Percentiles rank a stretch among this genome's conserved stretches.
These are phyloP conservation scores for Pseudochaenichthys georgianus DNA, from an alignment of 2,797 vertebrate genomes.

Conservation along the genomic window DNA sequence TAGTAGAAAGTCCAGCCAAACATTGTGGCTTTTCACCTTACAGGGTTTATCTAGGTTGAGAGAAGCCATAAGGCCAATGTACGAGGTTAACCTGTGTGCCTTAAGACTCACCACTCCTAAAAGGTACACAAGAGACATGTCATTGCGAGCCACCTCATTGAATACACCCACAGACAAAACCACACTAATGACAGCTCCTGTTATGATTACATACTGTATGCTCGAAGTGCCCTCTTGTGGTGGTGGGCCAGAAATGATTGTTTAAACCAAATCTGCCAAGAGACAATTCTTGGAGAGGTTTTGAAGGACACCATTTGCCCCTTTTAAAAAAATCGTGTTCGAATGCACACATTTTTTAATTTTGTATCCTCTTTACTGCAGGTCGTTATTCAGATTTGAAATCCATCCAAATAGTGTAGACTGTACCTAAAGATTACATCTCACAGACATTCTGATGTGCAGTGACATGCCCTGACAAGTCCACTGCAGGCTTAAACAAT, in stretches of 20 bases:
- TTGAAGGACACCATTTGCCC: slow-evolving; percentile 4
- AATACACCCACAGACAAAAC: slow-evolving; percentile 20
- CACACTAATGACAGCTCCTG: slow-evolving; percentile 45
- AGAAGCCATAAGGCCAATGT: slow-evolving; percentile 86
- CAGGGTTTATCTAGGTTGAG: slow-evolving; percentile 83
- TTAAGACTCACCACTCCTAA: slow-evolving; percentile 18
- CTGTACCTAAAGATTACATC: slow-evolving; percentile 3
- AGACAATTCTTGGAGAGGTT: neutral
- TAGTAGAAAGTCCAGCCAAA: slow-evolving; percentile 83
- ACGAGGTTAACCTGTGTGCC: slow-evolving; percentile 77
- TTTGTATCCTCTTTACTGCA: too few species aligned
- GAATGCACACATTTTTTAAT: neutral
- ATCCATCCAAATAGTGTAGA: slow-evolving; percentile 87
- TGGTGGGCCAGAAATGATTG: slow-evolving; percentile 27
- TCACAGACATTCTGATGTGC: slow-evolving; percentile 18
- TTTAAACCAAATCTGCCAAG: slow-evolving; percentile 36
- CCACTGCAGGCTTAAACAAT: slow-evolving; percentile 48
- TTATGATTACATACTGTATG: slow-evolving; percentile 43
- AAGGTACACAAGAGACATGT: slow-evolving; percentile 18
- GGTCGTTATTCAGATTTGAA: slow-evolving; percentile 77
- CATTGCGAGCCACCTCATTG: slow-evolving; percentile 12
- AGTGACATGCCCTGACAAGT: slow-evolving; percentile 38
- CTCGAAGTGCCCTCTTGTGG: slow-evolving; percentile 77
- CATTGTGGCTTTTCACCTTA: slow-evolving; percentile 80
- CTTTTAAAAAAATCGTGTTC: neutral